Conservation (phyloP, 2,888 invertebrate species). For the Drosophila cyrtoloma region DNA sequence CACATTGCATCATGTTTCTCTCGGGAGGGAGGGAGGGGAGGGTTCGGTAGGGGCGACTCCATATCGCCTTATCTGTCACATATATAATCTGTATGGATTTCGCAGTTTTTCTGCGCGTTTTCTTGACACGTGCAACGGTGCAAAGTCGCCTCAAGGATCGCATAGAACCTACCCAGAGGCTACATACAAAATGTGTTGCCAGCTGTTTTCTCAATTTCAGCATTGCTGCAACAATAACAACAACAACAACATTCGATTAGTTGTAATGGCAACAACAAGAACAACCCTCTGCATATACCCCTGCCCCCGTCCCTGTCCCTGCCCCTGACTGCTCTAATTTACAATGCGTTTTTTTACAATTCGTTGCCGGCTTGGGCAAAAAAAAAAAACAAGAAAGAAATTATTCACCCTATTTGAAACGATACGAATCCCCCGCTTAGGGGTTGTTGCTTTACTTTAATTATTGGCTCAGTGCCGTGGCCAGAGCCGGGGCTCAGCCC, state of each 20-base stretch:
- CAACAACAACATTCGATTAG: slow-evolving; percentile 54
- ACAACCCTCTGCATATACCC: slow-evolving; percentile 13
- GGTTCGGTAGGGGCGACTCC: slow-evolving; percentile 24
- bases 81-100: slow-evolving; percentile 61
- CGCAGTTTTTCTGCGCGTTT: slow-evolving; percentile 38
- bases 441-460: slow-evolving; percentile 75
- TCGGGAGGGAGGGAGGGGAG: slow-evolving; percentile 17
- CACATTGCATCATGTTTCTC: slow-evolving; percentile 51
- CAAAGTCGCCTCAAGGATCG: slow-evolving; percentile 15
- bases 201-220: slow-evolving; percentile 55
- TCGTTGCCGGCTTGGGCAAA: slow-evolving; percentile 33
- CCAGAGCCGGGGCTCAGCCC: slow-evolving; percentile 48
- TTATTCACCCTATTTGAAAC: slow-evolving; percentile 61
- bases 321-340: slow-evolving; percentile 65
- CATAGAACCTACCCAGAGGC: slow-evolving; percentile 8
- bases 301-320: slow-evolving; percentile 2
- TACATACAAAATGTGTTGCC: slow-evolving; percentile 35
- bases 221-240: slow-evolving; percentile 40
- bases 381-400: slow-evolving; percentile 5
- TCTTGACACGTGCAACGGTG: slow-evolving; percentile 64
- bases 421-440: slow-evolving; percentile 56
- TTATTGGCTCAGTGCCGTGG: slow-evolving; percentile 71
- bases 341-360: slow-evolving; percentile 54
- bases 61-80: slow-evolving; percentile 48
- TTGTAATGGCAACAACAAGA: slow-evolving; percentile 58